Evolutionary conservation across 2,113 vertebrate genomes (phyloP), one percentile per base, ranked within the genome.

Genomic region (Alaudala cheleensis): DNA sequence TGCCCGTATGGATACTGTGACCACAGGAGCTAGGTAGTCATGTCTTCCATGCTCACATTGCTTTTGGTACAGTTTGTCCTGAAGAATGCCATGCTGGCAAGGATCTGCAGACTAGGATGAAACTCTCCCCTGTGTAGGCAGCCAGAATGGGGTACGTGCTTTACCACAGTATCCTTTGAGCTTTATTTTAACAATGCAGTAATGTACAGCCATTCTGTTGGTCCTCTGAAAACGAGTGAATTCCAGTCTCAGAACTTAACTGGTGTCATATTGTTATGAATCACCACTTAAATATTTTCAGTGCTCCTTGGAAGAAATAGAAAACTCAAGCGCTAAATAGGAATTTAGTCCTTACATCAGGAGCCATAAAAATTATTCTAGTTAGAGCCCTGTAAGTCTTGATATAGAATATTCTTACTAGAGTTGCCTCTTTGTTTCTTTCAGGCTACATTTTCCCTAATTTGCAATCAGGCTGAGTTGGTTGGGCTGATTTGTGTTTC

Each of bases 241-340:
- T 95, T 94, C 54, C 74, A 93, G 74, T 70, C 74, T 90, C 78
- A 70, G 66, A 90, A 73, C 66, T 90, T 94, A 94, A 90, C 74
- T 93, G 79, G 74, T 95, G 74, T 91, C 91, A 96, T 5, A 0
- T 86, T 95, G 47, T 87, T 80, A 82, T 93, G 91, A 95, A 91
- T 91, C 91, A 94, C 34, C 39, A 57, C 53, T n/a, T 87, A 89
- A 95, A 76, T 79, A 88, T 90, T 88, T 92, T 93, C 90, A 80
- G 19, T 81, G 34, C 28, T 93, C 37, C 47, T 86, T 88, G 60
- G 26, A 92, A 94, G 81, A 92, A 95, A 88, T 49, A 88, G 86
- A 82, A 95, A 95, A 88, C 50, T 67, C 58, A 82, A 85, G 86
- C 86, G 18, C 76, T 88, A 64, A 81, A 50, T 14, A 83, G 50